phyloP scores from a whole-genome alignment of 2,888 invertebrate genomes.

The Xestia rhomboidea region DNA sequence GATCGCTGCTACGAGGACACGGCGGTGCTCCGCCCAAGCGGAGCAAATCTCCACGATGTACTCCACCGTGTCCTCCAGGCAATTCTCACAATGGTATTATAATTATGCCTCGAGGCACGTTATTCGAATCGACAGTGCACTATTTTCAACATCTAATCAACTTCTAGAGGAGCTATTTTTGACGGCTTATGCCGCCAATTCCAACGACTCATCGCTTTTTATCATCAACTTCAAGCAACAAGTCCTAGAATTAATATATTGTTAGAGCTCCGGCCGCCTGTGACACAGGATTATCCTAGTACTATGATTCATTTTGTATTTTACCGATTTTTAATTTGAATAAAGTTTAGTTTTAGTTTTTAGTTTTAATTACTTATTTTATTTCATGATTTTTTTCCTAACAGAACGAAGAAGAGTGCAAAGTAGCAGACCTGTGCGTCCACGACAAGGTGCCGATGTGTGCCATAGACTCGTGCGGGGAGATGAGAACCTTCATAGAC shows the following conservation, averaged over 20 bases:
- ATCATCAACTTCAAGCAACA: neutral
- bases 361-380: too few relatives aligned
- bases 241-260: neutral
- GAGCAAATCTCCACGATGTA: too few relatives aligned
- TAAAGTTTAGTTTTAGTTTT: too few relatives aligned
- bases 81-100: too few relatives aligned
- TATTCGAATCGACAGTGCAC: too few relatives aligned
- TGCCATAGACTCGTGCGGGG: slow-evolving; percentile 88
- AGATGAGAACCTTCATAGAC: slow-evolving; percentile 88
- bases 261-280: neutral
- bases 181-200: neutral
- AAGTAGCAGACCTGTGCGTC: slow-evolving; percentile 86
- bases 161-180: too few relatives aligned
- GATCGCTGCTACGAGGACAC: too few relatives aligned
- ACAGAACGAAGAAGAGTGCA: slow-evolving; percentile 88
- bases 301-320: neutral
- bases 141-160: neutral
- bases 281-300: neutral
- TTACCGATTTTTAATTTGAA: neutral
- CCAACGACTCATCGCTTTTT: neutral
- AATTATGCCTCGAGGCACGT: too few relatives aligned
- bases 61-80: too few relatives aligned
- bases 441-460: slow-evolving; percentile 89
- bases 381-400: neutral
- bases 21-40: too few relatives aligned